Conservation (phyloP, 2,797 vertebrate species). For the Linurgus olivaceus region DNA sequence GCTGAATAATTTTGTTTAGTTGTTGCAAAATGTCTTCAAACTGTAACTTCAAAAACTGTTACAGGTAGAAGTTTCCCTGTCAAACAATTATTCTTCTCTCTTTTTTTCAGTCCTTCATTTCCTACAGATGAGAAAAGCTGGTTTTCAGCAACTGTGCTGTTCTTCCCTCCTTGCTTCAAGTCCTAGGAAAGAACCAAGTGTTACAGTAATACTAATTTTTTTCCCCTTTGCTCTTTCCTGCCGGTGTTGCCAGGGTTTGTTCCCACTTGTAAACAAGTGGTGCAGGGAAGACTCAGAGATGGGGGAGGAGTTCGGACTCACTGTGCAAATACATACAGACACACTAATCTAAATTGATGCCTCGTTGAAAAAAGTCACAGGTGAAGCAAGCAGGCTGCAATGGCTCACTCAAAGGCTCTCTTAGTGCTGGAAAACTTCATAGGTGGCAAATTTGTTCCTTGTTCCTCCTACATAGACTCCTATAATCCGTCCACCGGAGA, state of each 20-base stretch:
- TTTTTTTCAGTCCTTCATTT: background rate
- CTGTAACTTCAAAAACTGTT: background rate
- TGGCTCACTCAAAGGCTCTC: constrained; percentile 59
- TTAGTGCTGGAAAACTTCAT: constrained; percentile 92
- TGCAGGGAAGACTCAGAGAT: background rate
- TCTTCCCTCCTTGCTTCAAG: background rate
- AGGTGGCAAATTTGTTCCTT: constrained; percentile 85
- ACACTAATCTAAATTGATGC: background rate
- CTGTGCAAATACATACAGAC: background rate
- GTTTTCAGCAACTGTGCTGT: background rate
- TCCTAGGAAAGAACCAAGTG: background rate
- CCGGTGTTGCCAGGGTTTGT: background rate
- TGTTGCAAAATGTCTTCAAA: background rate
- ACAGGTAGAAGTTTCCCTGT: background rate
- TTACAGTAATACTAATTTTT: background rate
- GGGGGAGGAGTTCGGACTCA: constrained; percentile 33
- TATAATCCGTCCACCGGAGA: constrained; percentile 89
- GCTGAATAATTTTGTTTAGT: background rate
- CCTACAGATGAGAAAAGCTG: background rate
- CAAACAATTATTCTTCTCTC: background rate
- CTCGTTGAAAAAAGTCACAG: background rate
- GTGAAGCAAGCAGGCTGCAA: background rate
- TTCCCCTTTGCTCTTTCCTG: background rate
- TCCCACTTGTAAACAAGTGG: background rate
- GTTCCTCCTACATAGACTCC: constrained; percentile 84